Evolutionary conservation across 2,113 vertebrate species (phyloP).

Genomic region (Cavia porcellus): DNA sequence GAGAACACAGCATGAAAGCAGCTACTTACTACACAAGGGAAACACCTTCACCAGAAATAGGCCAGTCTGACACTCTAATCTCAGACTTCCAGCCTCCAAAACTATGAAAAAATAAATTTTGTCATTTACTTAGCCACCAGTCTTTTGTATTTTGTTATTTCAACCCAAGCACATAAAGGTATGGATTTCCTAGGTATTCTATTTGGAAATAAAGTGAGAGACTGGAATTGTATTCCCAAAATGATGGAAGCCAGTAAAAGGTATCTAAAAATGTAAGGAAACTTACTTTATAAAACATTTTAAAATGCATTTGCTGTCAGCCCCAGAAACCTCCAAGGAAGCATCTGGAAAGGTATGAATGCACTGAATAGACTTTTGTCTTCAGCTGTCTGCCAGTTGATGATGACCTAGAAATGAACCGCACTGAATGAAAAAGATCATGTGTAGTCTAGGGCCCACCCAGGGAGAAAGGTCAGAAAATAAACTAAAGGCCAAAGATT

Average conservation of each 20-base stretch:
- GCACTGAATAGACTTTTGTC: not conserved
- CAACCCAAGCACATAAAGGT: not conserved
- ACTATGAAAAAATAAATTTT: not conserved
- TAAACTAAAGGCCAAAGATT: not conserved
- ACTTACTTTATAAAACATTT: not conserved
- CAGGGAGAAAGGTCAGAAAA: not conserved
- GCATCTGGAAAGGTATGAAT: not conserved
- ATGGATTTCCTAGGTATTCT: constrained; percentile 21
- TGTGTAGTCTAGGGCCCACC: not conserved
- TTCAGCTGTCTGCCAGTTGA: not conserved
- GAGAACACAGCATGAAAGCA: not conserved
- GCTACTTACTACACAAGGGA: not conserved
- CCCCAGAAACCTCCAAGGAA: not conserved
- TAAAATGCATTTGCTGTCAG: constrained; percentile 18
- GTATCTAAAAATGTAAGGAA: not conserved
- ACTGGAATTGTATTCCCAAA: not conserved
- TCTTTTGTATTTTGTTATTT: not conserved
- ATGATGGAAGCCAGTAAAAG: not conserved
- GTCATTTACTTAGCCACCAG: not conserved
- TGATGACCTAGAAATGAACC: not conserved
- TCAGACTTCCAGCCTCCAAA: not conserved
- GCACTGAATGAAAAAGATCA: not conserved
- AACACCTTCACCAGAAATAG: not conserved
- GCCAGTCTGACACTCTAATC: not conserved
- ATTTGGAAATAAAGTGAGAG: not conserved